These are phyloP conservation scores for Platyrinchus mystaceus DNA, from an alignment of 2,797 vertebrate genomes.

Conservation along the genomic window DNA sequence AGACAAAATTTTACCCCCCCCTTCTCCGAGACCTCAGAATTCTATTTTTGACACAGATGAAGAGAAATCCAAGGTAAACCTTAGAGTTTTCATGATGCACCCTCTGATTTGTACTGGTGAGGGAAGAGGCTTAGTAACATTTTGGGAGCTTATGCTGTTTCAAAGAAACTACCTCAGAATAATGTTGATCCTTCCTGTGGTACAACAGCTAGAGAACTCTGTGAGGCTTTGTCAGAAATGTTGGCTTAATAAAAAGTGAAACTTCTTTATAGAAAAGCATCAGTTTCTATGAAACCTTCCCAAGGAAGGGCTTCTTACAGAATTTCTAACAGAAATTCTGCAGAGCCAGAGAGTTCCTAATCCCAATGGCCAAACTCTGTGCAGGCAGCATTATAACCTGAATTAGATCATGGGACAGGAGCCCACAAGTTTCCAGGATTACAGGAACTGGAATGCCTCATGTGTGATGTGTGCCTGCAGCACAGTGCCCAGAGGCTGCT, in stretches of 20 bases:
- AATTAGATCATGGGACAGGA: not conserved
- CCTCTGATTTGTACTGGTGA: not conserved
- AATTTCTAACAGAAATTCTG: not conserved
- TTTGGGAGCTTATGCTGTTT: not conserved
- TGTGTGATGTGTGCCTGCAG: not conserved
- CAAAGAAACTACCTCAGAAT: not conserved
- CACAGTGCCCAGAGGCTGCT: not conserved
- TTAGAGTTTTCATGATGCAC: not conserved
- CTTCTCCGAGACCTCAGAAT: constrained; percentile 80
- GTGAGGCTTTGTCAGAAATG: not conserved
- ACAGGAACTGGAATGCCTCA: fast-evolving
- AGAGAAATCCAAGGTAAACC: constrained; percentile 85
- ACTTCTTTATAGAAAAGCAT: not conserved
- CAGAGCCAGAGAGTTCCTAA: not conserved
- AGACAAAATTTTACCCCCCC: constrained; percentile 83
- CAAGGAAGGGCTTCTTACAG: not conserved
- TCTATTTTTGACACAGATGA: constrained; percentile 88
- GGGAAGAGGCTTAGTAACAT: not conserved
- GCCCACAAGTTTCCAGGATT: fast-evolving
- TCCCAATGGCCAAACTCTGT: not conserved
- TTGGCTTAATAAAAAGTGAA: not conserved
- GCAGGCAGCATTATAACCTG: not conserved
- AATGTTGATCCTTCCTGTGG: not conserved
- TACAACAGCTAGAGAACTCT: not conserved
- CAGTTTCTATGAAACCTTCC: not conserved